These are phyloP conservation scores for Drosophila equinoxialis DNA, from an alignment of 1,140 invertebrate species.

Conservation along the genomic window DNA sequence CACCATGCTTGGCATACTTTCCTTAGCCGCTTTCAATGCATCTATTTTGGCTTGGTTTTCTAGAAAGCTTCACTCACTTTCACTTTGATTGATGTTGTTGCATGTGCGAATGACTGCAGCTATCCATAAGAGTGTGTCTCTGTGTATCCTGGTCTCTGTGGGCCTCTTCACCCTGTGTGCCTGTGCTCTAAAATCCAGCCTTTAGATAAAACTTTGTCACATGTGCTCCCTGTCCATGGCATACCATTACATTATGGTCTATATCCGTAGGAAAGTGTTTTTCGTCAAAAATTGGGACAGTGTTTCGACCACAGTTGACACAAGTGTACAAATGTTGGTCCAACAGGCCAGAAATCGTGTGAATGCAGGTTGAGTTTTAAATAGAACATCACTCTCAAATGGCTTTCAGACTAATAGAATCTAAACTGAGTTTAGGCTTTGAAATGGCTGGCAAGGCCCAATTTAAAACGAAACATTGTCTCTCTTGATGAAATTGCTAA, in stretches of 20 bases:
- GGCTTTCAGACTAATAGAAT: neutral
- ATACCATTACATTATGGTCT: constrained; percentile 27
- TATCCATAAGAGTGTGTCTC: constrained; percentile 4
- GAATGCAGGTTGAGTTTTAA: too few species aligned
- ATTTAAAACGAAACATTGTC: too few species aligned
- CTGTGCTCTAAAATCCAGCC: constrained; percentile 35
- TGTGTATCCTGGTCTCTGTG: neutral
- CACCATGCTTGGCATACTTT: constrained; percentile 63
- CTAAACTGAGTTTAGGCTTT: neutral
- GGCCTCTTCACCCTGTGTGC: neutral
- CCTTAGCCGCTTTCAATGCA: constrained; percentile 60
- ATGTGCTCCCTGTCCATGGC: constrained; percentile 26
- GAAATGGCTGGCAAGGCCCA: too few species aligned
- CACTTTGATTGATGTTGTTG: constrained; percentile 69
- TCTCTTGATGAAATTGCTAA: too few species aligned
- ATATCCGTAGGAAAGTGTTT: constrained; percentile 37
- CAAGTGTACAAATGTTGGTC: constrained; percentile 22
- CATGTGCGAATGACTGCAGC: constrained; percentile 54
- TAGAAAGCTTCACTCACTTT: constrained; percentile 49
- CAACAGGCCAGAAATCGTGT: neutral
- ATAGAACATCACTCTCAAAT: neutral
- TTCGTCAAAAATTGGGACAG: constrained; percentile 52
- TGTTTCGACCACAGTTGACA: constrained; percentile 53
- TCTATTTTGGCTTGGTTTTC: constrained; percentile 32
- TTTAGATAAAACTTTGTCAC: constrained; percentile 44